Percentiles rank a stretch among this genome's conserved stretches.
phyloP scores from a whole-genome alignment of 2,113 vertebrate genomes.

The Dicrurus megarhynchus region DNA sequence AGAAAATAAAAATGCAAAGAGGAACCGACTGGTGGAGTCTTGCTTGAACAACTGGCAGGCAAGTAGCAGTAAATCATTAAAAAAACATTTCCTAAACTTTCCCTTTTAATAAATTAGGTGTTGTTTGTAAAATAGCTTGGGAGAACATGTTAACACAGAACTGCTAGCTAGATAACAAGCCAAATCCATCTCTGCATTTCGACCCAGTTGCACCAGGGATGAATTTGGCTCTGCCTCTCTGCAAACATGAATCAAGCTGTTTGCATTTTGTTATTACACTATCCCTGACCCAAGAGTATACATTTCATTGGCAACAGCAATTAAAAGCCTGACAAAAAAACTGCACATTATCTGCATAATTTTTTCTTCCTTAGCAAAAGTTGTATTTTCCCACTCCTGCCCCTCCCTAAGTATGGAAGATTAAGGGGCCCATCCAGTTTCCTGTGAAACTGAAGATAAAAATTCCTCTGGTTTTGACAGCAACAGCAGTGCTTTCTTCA shows the following conservation, averaged over 20 bases:
- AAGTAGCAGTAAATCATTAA: constrained; percentile 24
- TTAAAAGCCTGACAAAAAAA: constrained; percentile 24
- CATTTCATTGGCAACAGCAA: constrained; percentile 50
- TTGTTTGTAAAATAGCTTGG: constrained; percentile 9
- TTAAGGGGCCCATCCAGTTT: constrained; percentile 40
- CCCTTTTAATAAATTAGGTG: constrained; percentile 27
- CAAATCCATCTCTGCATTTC: constrained; percentile 8
- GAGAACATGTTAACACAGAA: background rate
- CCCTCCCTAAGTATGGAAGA: background rate
- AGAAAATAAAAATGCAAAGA: constrained; percentile 8
- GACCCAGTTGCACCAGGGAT: background rate
- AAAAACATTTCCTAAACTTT: constrained; percentile 7
- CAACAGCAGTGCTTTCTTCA: background rate
- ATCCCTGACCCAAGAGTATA: constrained; percentile 14
- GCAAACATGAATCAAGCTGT: constrained; percentile 52
- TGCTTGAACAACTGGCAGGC: background rate
- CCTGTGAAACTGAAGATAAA: constrained; percentile 19
- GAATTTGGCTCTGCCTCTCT: constrained; percentile 24
- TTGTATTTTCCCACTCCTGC: background rate
- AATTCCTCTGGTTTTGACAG: constrained; percentile 6
- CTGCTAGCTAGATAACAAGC: constrained; percentile 9
- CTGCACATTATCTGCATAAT: background rate
- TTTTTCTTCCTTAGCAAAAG: constrained; percentile 3
- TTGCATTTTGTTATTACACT: constrained; percentile 48
- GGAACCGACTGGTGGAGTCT: background rate